These are phyloP conservation scores for Brachionus angularis DNA, from an alignment of 1,140 invertebrate species.

Conservation along the genomic window DNA sequence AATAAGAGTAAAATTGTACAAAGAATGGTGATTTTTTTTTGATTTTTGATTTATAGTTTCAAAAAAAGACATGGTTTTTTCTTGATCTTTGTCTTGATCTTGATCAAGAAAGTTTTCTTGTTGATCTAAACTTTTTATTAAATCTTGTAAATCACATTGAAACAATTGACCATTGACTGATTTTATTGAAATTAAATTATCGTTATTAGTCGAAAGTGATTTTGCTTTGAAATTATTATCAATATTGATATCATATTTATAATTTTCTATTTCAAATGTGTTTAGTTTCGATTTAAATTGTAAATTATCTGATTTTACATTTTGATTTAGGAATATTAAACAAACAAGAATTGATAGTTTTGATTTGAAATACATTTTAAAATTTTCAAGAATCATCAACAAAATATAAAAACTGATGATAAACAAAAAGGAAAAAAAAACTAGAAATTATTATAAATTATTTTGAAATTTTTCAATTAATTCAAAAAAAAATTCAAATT, in stretches of 20 bases:
- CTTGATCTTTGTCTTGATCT: neutral
- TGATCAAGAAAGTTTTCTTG: neutral
- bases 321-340: too few relatives aligned
- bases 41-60: neutral
- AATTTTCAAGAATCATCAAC: too few relatives aligned
- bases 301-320: too few relatives aligned
- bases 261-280: neutral
- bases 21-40: neutral
- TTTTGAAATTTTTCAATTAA: too few relatives aligned
- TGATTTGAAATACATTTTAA: too few relatives aligned
- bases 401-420: too few relatives aligned
- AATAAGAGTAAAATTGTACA: slow-evolving; percentile 14
- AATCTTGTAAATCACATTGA: neutral
- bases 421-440: too few relatives aligned
- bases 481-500: too few relatives aligned
- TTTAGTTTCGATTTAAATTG: slow-evolving; percentile 7
- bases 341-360: too few relatives aligned
- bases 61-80: slow-evolving; percentile 5
- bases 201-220: neutral
- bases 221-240: neutral
- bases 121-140: too few relatives aligned
- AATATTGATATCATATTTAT: slow-evolving; percentile 8
- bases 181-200: neutral
- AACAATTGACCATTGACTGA: slow-evolving; percentile 6
- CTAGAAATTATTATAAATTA: too few relatives aligned